A percentile compares a stretch with the other conserved stretches of the same genome.
These are phyloP conservation scores for Ascaphus truei DNA, from an alignment of 2,113 vertebrate genomes.

Conservation along the genomic window DNA sequence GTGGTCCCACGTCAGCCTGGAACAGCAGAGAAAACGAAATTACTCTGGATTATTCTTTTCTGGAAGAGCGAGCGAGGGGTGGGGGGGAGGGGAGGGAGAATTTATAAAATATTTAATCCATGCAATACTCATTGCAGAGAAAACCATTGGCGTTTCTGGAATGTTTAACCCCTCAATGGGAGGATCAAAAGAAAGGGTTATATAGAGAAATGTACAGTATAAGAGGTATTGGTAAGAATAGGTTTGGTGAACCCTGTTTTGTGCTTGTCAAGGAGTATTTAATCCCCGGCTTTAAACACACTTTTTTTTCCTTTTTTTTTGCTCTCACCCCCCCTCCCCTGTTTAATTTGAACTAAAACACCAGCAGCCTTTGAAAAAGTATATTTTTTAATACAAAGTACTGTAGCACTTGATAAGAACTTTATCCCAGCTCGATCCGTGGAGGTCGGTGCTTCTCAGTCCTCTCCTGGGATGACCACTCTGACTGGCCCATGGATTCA, in stretches of 20 bases:
- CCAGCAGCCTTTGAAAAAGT: slow-evolving; percentile 10
- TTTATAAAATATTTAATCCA: background rate
- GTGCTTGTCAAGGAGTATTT: background rate
- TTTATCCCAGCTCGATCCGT: background rate
- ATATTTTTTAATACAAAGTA: slow-evolving; percentile 19
- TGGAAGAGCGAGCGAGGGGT: too few relatives aligned
- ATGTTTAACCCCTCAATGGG: background rate
- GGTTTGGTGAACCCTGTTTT: background rate
- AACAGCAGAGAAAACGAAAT: slow-evolving; percentile 28
- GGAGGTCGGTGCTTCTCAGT: background rate
- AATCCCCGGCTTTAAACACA: background rate
- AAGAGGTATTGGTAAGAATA: background rate
- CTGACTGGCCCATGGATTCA: too few relatives aligned
- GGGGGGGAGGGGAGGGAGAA: background rate
- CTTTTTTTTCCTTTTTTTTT: too few relatives aligned
- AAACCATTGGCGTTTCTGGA: background rate
- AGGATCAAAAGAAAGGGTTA: background rate
- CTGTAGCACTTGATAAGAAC: background rate
- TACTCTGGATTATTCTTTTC: background rate
- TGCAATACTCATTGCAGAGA: background rate
- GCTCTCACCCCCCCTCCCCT: background rate
- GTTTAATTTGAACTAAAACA: background rate
- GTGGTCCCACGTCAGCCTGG: slow-evolving; percentile 31
- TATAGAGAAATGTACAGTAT: background rate
- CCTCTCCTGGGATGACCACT: too few relatives aligned